Percentiles rank a stretch among this genome's conserved stretches.
Evolutionary conservation across 1,140 invertebrate genomes (phyloP).

Genomic region (Trachymyrmex cornetzi): DNA sequence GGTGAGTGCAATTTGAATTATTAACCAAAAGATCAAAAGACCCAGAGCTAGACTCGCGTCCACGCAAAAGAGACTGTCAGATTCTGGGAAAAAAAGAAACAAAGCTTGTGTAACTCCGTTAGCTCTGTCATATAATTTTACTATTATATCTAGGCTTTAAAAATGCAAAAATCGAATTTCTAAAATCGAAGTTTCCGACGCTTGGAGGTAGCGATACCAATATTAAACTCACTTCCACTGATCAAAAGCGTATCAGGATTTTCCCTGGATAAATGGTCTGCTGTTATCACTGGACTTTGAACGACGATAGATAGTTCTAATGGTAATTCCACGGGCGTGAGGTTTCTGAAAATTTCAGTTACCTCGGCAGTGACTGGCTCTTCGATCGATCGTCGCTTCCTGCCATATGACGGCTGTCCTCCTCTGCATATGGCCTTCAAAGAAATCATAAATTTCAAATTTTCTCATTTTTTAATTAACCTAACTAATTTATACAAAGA

Average conservation of each 20-base stretch:
- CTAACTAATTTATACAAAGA: neutral
- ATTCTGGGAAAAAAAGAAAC: slow-evolving; percentile 71
- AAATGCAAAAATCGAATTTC: neutral
- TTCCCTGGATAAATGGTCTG: slow-evolving; percentile 76
- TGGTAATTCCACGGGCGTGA: slow-evolving; percentile 79
- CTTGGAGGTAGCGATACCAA: slow-evolving; percentile 14
- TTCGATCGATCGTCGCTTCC: slow-evolving; percentile 76
- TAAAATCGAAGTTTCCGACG: slow-evolving; percentile 34
- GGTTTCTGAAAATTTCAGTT: slow-evolving; percentile 42
- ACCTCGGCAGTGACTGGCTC: slow-evolving; percentile 34
- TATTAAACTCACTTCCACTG: slow-evolving; percentile 74
- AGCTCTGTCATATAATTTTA: slow-evolving; percentile 26
- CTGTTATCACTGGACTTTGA: slow-evolving; percentile 76
- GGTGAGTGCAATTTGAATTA: slow-evolving; percentile 83
- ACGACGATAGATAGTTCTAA: slow-evolving; percentile 84
- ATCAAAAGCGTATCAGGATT: slow-evolving; percentile 80
- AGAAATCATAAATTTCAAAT: neutral
- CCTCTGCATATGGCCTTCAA: slow-evolving; percentile 80
- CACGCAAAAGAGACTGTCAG: slow-evolving; percentile 80
- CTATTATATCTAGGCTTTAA: neutral
- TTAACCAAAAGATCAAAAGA: slow-evolving; percentile 81
- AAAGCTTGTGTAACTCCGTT: neutral
- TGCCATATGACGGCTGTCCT: slow-evolving; percentile 79
- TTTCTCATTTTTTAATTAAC: neutral
- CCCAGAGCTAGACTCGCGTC: slow-evolving; percentile 78